Percentiles rank a stretch among this genome's conserved stretches.
phyloP scores from a whole-genome alignment of 2,113 vertebrate species.

The Tamias sibiricus region DNA sequence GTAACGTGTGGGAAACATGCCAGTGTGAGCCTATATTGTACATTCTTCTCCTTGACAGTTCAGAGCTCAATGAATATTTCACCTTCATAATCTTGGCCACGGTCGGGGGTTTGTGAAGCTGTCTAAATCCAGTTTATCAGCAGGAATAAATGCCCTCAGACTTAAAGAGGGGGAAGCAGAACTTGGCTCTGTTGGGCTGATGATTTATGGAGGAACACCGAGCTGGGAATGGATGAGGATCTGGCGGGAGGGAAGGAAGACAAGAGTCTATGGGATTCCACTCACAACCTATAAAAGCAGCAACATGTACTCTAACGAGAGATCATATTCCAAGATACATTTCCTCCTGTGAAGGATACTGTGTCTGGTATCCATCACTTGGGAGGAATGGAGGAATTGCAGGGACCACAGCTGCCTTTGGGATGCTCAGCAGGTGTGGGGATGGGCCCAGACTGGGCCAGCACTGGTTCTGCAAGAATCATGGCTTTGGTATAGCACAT shows the following conservation, averaged over 20 bases:
- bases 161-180: conserved; percentile 65
- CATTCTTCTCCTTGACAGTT: conserved; percentile 59
- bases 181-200: conserved; percentile 45
- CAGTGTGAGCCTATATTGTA: conserved; percentile 1
- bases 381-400: background rate
- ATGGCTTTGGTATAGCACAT: background rate
- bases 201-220: conserved; percentile 63
- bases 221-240: conserved; percentile 37
- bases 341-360: conserved; percentile 36
- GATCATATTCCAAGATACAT: conserved; percentile 60
- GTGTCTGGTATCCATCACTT: conserved; percentile 59
- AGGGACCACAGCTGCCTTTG: conserved; percentile 7
- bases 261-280: conserved; percentile 53
- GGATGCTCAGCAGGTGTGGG: background rate
- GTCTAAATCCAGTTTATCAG: conserved; percentile 75
- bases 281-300: conserved; percentile 69
- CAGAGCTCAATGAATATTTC: conserved; percentile 55
- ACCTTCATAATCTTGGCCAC: conserved; percentile 63
- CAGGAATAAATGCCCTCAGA: conserved; percentile 63
- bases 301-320: conserved; percentile 35
- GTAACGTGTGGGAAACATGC: background rate
- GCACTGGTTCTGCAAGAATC: background rate
- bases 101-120: background rate
- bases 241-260: background rate
- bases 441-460: background rate